Conservation (phyloP, 2,113 vertebrate genomes). For the Apus apus region DNA sequence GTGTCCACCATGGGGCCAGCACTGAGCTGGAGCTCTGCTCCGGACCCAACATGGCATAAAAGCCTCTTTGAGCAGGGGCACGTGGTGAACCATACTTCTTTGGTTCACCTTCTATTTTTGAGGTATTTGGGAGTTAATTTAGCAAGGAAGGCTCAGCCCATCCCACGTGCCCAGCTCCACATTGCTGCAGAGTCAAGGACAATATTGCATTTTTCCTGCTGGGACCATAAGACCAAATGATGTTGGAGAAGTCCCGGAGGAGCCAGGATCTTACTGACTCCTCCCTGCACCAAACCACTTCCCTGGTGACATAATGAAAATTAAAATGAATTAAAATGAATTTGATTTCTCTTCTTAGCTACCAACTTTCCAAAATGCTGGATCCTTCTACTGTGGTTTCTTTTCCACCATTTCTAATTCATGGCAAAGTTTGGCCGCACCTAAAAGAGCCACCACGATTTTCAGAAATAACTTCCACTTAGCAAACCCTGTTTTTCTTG, state of each 20-base stretch:
- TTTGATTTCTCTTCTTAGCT: not conserved
- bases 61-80: not conserved
- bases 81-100: not conserved
- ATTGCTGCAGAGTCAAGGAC: not conserved
- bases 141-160: not conserved
- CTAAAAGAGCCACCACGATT: not conserved
- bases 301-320: not conserved
- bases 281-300: not conserved
- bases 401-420: not conserved
- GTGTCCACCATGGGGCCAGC: too few relatives aligned
- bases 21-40: not conserved
- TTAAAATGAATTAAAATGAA: not conserved
- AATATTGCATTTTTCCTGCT: not conserved
- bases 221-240: not conserved
- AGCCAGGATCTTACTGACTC: not conserved
- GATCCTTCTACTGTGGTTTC: not conserved
- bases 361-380: not conserved
- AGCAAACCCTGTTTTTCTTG: slow-evolving; percentile 3
- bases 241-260: not conserved
- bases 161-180: not conserved
- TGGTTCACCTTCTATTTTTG: not conserved
- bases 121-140: not conserved
- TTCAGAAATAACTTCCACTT: not conserved
- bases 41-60: not conserved
- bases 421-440: not conserved